These are phyloP conservation scores for Pyralis farinalis DNA, from an alignment of 2,888 invertebrate genomes.

Conservation along the genomic window DNA sequence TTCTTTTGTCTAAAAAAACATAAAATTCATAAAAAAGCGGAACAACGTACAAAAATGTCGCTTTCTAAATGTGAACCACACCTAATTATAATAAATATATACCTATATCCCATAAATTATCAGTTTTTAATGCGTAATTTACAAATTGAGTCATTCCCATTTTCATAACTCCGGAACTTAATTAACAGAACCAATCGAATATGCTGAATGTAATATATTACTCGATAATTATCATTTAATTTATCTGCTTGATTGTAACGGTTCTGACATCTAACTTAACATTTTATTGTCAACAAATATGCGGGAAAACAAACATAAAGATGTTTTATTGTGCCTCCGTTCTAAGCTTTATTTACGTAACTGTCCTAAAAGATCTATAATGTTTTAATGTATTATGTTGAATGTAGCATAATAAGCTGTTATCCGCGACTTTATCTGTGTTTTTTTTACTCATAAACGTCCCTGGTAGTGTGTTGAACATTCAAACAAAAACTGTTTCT, in stretches of 20 bases:
- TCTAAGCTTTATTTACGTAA: too few relatives aligned
- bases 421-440: too few relatives aligned
- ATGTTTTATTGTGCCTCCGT: too few relatives aligned
- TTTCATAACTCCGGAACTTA: slow-evolving; percentile 13
- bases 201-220: slow-evolving; percentile 14
- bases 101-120: slow-evolving; percentile 2
- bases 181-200: slow-evolving; percentile 20
- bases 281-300: slow-evolving; percentile 1
- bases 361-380: too few relatives aligned
- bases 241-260: slow-evolving; percentile 12
- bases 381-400: too few relatives aligned
- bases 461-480: too few relatives aligned
- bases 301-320: too few relatives aligned
- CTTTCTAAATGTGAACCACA: slow-evolving; percentile 8
- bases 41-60: slow-evolving; percentile 11
- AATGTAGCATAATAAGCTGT: too few relatives aligned
- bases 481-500: too few relatives aligned
- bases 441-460: too few relatives aligned
- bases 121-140: slow-evolving; percentile 2
- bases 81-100: slow-evolving; percentile 7
- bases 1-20: slow-evolving; percentile 9
- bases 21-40: slow-evolving; percentile 5
- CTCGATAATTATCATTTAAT: slow-evolving; percentile 14
- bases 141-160: slow-evolving; percentile 5
- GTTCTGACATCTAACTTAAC: slow-evolving; percentile 1